Evolutionary conservation across 2,888 invertebrate species (phyloP).

Genomic region (Thyatira batis): DNA sequence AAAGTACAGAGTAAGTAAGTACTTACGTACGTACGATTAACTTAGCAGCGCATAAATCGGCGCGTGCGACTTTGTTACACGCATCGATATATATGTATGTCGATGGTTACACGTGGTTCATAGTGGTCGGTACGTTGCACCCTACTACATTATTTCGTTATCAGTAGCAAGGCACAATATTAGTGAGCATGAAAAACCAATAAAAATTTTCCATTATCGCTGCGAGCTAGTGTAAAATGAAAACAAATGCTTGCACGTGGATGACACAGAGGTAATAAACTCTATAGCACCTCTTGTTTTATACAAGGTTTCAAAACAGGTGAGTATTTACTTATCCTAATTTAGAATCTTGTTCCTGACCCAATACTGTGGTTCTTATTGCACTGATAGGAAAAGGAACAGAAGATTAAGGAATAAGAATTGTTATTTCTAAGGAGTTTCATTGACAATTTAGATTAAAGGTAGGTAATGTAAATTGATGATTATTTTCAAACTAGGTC

Average conservation of each 20-base stretch:
- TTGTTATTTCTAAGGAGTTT: too few species aligned
- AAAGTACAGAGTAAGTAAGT: too few species aligned
- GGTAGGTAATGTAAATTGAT: too few species aligned
- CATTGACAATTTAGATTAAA: too few species aligned
- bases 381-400: too few species aligned
- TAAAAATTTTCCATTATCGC: slow-evolving; percentile 66
- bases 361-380: too few species aligned
- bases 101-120: slow-evolving; percentile 58
- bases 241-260: slow-evolving; percentile 60
- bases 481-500: too few species aligned
- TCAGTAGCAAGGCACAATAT: slow-evolving; percentile 61
- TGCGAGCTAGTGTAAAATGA: slow-evolving; percentile 50
- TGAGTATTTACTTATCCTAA: too few species aligned
- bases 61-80: slow-evolving; percentile 51
- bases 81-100: too few species aligned
- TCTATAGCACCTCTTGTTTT: neutral
- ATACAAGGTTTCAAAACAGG: neutral
- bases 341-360: too few species aligned
- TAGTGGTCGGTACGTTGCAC: slow-evolving; percentile 39
- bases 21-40: slow-evolving; percentile 15
- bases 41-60: slow-evolving; percentile 31
- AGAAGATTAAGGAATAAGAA: too few species aligned
- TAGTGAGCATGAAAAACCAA: slow-evolving; percentile 62
- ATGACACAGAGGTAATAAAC: slow-evolving; percentile 23
- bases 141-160: slow-evolving; percentile 53